These are phyloP conservation scores for Eulemur rubriventer DNA, from an alignment of 2,797 vertebrate species.

Conservation along the genomic window DNA sequence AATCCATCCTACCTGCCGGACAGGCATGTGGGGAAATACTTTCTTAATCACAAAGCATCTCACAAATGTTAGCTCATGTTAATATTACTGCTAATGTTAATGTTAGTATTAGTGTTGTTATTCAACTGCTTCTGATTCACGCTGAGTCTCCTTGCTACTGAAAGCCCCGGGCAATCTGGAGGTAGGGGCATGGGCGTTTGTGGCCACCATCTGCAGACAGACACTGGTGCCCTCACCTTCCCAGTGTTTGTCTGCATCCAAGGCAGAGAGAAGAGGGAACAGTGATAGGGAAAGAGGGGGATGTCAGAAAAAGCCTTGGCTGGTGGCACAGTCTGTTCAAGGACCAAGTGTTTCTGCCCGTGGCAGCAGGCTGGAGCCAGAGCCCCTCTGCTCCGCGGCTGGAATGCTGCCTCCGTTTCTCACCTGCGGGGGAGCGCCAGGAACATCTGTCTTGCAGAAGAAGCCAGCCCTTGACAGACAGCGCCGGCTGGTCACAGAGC, in stretches of 20 bases:
- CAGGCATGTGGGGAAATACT: not conserved
- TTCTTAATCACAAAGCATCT: not conserved
- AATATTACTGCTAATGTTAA: not conserved
- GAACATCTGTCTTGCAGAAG: not conserved
- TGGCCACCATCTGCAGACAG: not conserved
- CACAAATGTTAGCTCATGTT: not conserved
- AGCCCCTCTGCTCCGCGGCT: not conserved
- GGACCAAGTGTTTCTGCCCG: not conserved
- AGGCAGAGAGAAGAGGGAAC: not conserved
- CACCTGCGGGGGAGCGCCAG: not conserved
- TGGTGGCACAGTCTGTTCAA: not conserved
- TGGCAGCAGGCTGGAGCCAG: not conserved
- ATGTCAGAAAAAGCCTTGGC: not conserved
- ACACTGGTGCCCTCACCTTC: not conserved
- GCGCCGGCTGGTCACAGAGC: not conserved
- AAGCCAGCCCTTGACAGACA: slow-evolving; percentile 23
- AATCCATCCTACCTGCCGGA: not conserved
- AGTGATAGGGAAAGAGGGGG: not conserved
- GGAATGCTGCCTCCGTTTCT: not conserved
- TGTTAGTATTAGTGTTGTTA: not conserved
- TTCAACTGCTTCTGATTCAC: not conserved
- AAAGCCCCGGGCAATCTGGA: not conserved
- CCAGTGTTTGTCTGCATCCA: not conserved
- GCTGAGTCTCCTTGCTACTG: not conserved
- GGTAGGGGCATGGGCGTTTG: not conserved